These are phyloP conservation scores for Teleopsis dalmanni DNA, from an alignment of 1,140 invertebrate genomes.

Conservation along the genomic window DNA sequence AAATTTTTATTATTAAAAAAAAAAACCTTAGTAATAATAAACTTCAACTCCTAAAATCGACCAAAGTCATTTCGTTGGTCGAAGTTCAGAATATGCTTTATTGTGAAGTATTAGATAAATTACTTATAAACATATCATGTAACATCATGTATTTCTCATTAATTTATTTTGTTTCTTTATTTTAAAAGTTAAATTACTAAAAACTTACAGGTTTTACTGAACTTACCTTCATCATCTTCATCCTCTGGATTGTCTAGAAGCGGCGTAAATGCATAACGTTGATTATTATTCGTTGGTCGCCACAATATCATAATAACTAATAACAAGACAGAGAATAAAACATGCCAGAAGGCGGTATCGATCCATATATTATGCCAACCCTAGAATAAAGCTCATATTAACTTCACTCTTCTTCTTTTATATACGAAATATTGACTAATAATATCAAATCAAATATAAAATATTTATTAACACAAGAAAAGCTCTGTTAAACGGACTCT, in stretches of 20 bases:
- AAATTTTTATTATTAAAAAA: no score
- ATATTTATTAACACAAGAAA: not conserved
- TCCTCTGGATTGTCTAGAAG: conserved; percentile 79
- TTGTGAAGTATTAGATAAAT: no score
- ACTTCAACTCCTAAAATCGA: no score
- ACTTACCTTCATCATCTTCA: conserved; percentile 57
- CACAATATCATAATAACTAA: conserved; percentile 90
- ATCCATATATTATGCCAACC: conserved; percentile 89
- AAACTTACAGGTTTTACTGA: conserved; percentile 17
- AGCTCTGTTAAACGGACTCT: no score
- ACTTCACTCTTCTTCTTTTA: not conserved
- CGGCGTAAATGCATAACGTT: conserved; percentile 89
- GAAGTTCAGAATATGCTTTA: no score
- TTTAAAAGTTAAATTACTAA: not conserved
- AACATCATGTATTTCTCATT: no score
- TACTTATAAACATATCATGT: no score
- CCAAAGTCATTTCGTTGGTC: no score
- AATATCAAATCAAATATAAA: not conserved
- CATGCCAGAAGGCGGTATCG: conserved; percentile 91
- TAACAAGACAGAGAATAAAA: conserved; percentile 80
- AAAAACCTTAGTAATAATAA: no score
- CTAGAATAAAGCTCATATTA: conserved; percentile 40
- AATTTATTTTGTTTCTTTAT: not conserved
- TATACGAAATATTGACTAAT: not conserved
- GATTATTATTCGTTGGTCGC: conserved; percentile 91